Base-by-base conservation (phyloP, 1,140 invertebrate genomes). In the Heliconius congener region DNA sequence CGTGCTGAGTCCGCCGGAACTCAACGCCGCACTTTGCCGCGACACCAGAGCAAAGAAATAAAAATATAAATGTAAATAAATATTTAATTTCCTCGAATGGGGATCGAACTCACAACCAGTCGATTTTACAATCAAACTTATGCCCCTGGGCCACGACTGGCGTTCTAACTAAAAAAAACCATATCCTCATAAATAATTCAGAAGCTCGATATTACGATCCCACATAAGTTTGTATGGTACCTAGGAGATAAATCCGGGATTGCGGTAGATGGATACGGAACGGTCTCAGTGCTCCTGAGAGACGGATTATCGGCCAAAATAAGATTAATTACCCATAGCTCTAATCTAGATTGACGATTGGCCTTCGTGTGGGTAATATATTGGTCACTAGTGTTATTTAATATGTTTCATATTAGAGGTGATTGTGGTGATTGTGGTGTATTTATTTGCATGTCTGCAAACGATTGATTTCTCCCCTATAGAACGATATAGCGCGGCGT, bases 261-360 rank as follows among this genome's bases (percentile, higher is more conserved):
- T 23, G 79, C 37, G 79, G 72, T 81, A 66, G 60, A 66, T 66
- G 79, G 73, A 66, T 77, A 79, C 30, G 30, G 50, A 74, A 75
- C 73, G 73, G 39, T 71, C 55, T 72, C 57, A 70, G 76, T 66
- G 75, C 57, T 73, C 76, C 79, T 76, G 57, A n/a, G 71, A 81
- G 79, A 77, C 74, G 79, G 79, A 81, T 81, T 78, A 81, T 78
- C 52, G 80, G 76, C 73, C 76, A 75, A 81, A 81, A 77, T 81
- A 76, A 81, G 80, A 81, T 81, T 81, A 81, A 81, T 81, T 81
- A 81, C 77, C 77, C 60, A 77, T 52, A 30, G 55, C 46, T 73
- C 76, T 78, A 81, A 81, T 78, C 76, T 78, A 72, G 76, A 78
- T 78, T 73, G 76, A 78, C 76, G 76, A 73, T 73, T 70, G 57